A percentile compares a stretch with the other conserved stretches of the same genome.
Evolutionary conservation across 2,113 vertebrate genomes (phyloP).

Genomic region (Pomatostomus ruficeps): DNA sequence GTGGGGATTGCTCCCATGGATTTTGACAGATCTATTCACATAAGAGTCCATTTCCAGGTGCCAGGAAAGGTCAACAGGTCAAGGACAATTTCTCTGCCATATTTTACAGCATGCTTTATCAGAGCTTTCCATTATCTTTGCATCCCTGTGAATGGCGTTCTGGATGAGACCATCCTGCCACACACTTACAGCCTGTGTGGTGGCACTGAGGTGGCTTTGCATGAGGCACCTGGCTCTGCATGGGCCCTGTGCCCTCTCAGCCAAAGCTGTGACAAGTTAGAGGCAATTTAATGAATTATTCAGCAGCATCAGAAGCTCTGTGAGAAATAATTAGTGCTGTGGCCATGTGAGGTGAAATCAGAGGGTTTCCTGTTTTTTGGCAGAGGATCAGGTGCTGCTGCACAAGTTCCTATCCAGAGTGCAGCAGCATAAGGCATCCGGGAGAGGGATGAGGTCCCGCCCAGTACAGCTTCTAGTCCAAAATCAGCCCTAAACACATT

Average conservation of each 20-base stretch:
- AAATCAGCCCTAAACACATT: background rate
- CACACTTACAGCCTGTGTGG: rapidly evolving
- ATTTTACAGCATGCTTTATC: background rate
- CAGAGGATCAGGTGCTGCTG: background rate
- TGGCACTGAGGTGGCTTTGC: rapidly evolving
- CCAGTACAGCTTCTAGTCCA: background rate
- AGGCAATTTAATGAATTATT: background rate
- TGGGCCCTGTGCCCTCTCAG: background rate
- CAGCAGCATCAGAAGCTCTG: background rate
- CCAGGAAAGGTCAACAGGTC: rapidly evolving
- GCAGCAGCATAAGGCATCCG: rapidly evolving
- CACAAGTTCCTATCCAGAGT: background rate
- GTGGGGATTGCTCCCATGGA: background rate
- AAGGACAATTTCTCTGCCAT: background rate
- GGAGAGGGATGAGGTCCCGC: background rate
- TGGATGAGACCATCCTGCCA: background rate
- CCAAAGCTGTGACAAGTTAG: background rate
- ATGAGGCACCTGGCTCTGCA: rapidly evolving
- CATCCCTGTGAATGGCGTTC: rapidly evolving
- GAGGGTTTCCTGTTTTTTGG: background rate
- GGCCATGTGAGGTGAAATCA: background rate
- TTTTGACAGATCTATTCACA: background rate
- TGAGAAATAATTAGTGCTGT: background rate
- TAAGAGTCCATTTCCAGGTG: background rate
- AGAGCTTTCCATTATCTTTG: background rate